Evolutionary conservation across 2,113 vertebrate genomes (phyloP).

Genomic region (Gnathonemus longibarbis): DNA sequence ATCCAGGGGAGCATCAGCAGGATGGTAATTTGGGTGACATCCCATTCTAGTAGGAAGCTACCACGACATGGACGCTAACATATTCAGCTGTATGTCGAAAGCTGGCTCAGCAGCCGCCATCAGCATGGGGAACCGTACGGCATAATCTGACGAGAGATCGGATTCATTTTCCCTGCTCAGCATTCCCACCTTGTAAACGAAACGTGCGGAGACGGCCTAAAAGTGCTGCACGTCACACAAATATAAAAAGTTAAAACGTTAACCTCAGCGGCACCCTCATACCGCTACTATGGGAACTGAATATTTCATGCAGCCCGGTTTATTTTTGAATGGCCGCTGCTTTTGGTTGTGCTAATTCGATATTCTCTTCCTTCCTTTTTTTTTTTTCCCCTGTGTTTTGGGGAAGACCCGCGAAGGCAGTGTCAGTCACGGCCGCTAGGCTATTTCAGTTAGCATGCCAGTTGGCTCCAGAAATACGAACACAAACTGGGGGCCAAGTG

Average conservation of each 20-base stretch:
- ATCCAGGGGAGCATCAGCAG: background rate
- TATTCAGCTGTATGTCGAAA: background rate
- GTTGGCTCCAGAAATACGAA: background rate
- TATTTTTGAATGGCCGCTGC: background rate
- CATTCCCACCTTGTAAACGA: background rate
- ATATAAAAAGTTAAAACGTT: background rate
- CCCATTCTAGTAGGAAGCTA: background rate
- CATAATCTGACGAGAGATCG: background rate
- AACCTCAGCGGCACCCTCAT: background rate
- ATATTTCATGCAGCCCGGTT: background rate
- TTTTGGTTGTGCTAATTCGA: background rate
- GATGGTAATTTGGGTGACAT: background rate
- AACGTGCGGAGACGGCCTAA: background rate
- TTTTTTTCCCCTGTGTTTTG: background rate
- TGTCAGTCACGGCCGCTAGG: background rate
- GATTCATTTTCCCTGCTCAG: background rate
- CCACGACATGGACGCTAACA: background rate
- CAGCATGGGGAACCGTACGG: background rate
- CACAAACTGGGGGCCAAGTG: background rate
- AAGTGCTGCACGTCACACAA: background rate
- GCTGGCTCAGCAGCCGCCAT: background rate
- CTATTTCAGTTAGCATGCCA: conserved; percentile 1
- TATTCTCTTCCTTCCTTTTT: background rate
- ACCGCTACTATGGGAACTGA: background rate
- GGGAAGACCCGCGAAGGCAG: background rate